These are phyloP conservation scores for Scaptomyza caliginosa DNA, from an alignment of 2,888 invertebrate species.

Conservation along the genomic window DNA sequence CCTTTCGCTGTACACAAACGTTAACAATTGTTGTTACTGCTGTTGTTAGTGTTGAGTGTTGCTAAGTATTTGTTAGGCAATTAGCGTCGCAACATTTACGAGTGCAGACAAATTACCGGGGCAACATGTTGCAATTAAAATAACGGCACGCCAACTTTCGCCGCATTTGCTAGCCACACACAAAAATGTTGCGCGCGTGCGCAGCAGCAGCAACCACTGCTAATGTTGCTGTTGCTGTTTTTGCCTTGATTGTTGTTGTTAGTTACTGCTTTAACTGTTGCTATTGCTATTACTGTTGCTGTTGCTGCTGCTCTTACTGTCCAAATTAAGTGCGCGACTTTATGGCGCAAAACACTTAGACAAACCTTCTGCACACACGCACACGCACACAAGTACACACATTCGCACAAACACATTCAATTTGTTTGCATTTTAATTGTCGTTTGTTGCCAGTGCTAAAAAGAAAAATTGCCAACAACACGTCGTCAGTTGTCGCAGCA, in stretches of 20 bases:
- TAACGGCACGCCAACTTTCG: conserved; percentile 76
- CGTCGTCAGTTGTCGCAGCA: conserved; percentile 56
- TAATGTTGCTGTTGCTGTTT: conserved; percentile 28
- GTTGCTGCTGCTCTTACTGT: conserved; percentile 51
- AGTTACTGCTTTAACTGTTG: conserved; percentile 35
- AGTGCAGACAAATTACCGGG: conserved; percentile 75
- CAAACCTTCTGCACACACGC: conserved; percentile 65
- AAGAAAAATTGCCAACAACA: conserved; percentile 73
- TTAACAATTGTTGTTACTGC: conserved; percentile 22
- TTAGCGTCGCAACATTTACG: conserved; percentile 75
- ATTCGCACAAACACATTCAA: conserved; percentile 48
- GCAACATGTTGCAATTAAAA: conserved; percentile 78
- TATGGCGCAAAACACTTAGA: conserved; percentile 73
- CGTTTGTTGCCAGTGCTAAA: conserved; percentile 69
- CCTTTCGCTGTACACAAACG: conserved; percentile 27
- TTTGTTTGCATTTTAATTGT: conserved; percentile 77
- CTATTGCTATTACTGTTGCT: conserved; percentile 26
- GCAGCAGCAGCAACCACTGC: conserved; percentile 53
- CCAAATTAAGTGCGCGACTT: conserved; percentile 62
- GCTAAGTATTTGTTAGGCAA: conserved; percentile 51
- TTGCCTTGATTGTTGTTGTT: conserved; percentile 25
- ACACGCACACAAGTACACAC: background rate
- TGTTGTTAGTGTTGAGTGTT: conserved; percentile 10
- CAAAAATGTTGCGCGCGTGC: conserved; percentile 73
- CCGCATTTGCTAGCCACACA: conserved; percentile 59